Percentiles rank a stretch among this genome's conserved stretches.
Conservation (phyloP, 2,797 vertebrate species). For the Florisuga fusca region DNA sequence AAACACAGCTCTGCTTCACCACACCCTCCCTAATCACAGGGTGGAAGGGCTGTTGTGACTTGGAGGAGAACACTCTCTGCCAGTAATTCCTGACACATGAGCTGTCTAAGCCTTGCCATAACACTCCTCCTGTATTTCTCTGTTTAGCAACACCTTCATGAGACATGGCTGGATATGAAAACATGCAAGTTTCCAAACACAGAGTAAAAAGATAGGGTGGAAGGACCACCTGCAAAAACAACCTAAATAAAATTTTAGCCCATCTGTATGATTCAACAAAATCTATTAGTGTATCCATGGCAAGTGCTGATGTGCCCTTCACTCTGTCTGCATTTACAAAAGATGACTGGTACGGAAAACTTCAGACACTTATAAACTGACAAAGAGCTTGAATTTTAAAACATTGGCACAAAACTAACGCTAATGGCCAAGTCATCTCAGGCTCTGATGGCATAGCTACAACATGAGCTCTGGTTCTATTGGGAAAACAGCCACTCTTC, state of each 20-base stretch:
- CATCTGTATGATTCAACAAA: not conserved
- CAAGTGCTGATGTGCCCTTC: not conserved
- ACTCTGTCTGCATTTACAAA: not conserved
- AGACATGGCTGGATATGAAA: conserved; percentile 13
- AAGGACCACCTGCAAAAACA: not conserved
- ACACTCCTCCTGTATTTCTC: not conserved
- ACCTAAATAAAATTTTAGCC: not conserved
- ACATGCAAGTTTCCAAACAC: conserved; percentile 5
- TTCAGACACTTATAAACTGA: not conserved
- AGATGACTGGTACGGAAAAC: not conserved
- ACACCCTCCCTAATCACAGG: conserved; percentile 77
- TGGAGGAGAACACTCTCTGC: conserved; percentile 53
- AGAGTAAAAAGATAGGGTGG: not conserved
- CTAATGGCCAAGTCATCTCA: not conserved
- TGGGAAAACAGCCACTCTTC: not conserved
- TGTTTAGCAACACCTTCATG: conserved; percentile 12
- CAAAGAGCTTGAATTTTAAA: not conserved
- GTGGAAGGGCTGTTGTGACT: conserved; percentile 52
- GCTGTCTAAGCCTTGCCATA: conserved; percentile 33
- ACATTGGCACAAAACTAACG: not conserved
- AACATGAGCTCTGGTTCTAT: not conserved
- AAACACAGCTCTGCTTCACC: conserved; percentile 56
- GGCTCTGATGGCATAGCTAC: not conserved
- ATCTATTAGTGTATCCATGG: not conserved
- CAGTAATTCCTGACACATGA: conserved; percentile 60